phyloP scores from a whole-genome alignment of 37 sponge, comb jelly and placozoan genomes.

The Sycon ciliatum region DNA sequence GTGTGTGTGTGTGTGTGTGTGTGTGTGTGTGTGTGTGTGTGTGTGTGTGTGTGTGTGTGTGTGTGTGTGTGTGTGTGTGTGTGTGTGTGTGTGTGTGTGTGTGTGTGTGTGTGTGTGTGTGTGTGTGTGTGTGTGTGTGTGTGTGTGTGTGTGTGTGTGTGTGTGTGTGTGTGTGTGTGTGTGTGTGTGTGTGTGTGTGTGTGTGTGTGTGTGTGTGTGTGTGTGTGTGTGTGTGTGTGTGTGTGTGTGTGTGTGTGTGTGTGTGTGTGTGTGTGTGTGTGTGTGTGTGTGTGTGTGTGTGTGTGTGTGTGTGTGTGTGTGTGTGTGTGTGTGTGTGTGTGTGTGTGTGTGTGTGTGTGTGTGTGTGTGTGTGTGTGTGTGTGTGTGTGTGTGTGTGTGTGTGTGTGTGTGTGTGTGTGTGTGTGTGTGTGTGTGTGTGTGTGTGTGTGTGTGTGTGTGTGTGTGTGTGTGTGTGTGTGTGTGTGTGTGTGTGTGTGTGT shows the following conservation, averaged over 20 bases:
- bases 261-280: conserved; percentile 5
- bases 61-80: too few relatives aligned
- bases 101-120: too few relatives aligned
- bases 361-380: conserved; percentile 5
- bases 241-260: not conserved
- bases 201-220: too few relatives aligned
- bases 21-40: too few relatives aligned
- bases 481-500: conserved; percentile 33
- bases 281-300: conserved; percentile 5
- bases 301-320: not conserved
- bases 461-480: conserved; percentile 24
- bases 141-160: too few relatives aligned
- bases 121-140: too few relatives aligned
- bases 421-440: conserved; percentile 28
- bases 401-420: conserved; percentile 1
- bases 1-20: too few relatives aligned
- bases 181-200: too few relatives aligned
- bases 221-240: too few relatives aligned
- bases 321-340: not conserved
- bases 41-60: too few relatives aligned
- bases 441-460: conserved; percentile 34
- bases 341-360: conserved; percentile 5
- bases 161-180: too few relatives aligned
- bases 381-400: not conserved
- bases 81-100: too few relatives aligned